These are phyloP conservation scores for Scaptomyza caliginosa DNA, from an alignment of 2,888 invertebrate genomes.

Conservation along the genomic window DNA sequence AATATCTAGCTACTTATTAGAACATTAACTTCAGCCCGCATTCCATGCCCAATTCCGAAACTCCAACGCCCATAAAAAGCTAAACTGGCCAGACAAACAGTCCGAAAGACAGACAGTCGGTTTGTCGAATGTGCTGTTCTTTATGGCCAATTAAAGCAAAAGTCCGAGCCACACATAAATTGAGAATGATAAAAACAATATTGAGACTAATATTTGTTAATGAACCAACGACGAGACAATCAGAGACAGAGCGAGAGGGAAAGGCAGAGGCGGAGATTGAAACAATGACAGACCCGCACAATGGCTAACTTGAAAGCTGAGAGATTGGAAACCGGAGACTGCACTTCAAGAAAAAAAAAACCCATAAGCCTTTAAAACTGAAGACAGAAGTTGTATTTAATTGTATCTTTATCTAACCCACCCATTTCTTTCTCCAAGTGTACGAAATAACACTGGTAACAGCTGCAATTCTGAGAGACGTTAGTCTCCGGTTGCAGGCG, in stretches of 20 bases:
- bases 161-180: conserved; percentile 51
- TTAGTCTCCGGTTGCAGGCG: conserved; percentile 1
- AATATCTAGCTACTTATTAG: conserved; percentile 27
- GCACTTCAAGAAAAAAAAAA: background rate
- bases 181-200: conserved; percentile 76
- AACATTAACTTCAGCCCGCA: conserved; percentile 51
- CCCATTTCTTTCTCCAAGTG: background rate
- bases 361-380: too few relatives aligned
- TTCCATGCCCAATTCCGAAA: conserved; percentile 48
- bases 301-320: conserved; percentile 9
- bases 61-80: conserved; percentile 23
- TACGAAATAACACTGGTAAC: background rate
- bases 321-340: conserved; percentile 1
- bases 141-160: conserved; percentile 61
- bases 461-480: background rate
- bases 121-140: conserved; percentile 27
- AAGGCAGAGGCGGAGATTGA: background rate
- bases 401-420: too few relatives aligned
- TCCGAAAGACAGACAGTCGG: background rate
- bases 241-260: background rate
- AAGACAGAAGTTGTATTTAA: too few relatives aligned
- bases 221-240: conserved; percentile 44
- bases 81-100: background rate
- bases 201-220: conserved; percentile 70
- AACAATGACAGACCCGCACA: conserved; percentile 41